phyloP scores from a whole-genome alignment of 2,113 vertebrate genomes.

The Ivindomyrus marchei region DNA sequence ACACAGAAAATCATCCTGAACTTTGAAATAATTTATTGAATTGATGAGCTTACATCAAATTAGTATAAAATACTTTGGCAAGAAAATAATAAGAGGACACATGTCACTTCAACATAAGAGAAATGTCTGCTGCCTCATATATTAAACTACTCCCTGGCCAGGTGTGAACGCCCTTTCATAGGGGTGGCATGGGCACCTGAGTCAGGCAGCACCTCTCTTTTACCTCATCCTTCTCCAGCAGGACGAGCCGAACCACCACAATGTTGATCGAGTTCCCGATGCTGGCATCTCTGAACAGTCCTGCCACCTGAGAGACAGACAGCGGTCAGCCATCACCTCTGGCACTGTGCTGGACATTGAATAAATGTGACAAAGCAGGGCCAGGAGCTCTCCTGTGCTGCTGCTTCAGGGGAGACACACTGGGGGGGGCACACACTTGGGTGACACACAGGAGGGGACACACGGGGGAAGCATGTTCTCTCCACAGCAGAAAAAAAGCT shows the following conservation, averaged over 20 bases:
- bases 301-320: constrained; percentile 71
- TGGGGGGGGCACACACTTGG: no score
- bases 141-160: background rate
- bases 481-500: background rate
- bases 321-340: background rate
- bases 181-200: background rate
- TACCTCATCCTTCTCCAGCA: constrained; percentile 88
- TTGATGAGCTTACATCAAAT: background rate
- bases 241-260: constrained; percentile 80
- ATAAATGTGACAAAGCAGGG: background rate
- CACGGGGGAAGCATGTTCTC: background rate
- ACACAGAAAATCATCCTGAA: background rate
- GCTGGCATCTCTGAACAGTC: constrained; percentile 81
- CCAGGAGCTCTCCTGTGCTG: background rate
- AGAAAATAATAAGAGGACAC: background rate
- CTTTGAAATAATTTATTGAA: background rate
- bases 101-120: background rate
- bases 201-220: constrained; percentile 23
- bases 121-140: background rate
- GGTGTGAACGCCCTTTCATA: background rate
- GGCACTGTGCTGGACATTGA: background rate
- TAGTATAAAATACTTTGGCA: background rate
- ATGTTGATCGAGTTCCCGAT: constrained; percentile 93
- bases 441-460: no score
- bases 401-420: background rate